Conservation (phyloP, 2,113 vertebrate species). For the Chaetorhynchus papuensis region DNA sequence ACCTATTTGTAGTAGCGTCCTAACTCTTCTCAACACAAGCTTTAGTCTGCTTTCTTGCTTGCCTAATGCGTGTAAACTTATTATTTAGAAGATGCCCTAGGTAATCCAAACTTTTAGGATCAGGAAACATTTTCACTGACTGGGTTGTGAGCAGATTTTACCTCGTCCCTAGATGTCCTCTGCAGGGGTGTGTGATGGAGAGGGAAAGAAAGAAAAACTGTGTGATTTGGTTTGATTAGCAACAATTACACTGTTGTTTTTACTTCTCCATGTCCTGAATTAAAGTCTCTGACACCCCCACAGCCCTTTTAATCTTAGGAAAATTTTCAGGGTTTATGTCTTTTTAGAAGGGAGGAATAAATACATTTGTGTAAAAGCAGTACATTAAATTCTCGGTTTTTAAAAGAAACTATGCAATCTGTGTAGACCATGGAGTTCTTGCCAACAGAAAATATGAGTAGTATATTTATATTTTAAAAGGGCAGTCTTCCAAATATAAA, state of each 20-base stretch:
- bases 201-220: neutral
- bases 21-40: neutral
- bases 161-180: accelerated
- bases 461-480: neutral
- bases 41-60: neutral
- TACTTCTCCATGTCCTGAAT: neutral
- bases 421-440: neutral
- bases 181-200: neutral
- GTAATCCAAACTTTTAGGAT: neutral
- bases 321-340: neutral
- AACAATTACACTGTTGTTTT: neutral
- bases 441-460: neutral
- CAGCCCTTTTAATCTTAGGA: neutral
- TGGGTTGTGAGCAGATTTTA: neutral
- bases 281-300: neutral
- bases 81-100: neutral
- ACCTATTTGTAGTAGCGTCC: neutral
- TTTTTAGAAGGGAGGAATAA: neutral
- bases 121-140: neutral
- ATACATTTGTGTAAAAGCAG: neutral
- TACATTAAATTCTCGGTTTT: neutral
- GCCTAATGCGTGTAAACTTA: neutral
- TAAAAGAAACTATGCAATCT: neutral
- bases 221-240: neutral
- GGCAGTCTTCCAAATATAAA: neutral